Evolutionary conservation across 2,113 vertebrate genomes (phyloP), one percentile per base, ranked within the genome.

Genomic region (Panurus biarmicus): DNA sequence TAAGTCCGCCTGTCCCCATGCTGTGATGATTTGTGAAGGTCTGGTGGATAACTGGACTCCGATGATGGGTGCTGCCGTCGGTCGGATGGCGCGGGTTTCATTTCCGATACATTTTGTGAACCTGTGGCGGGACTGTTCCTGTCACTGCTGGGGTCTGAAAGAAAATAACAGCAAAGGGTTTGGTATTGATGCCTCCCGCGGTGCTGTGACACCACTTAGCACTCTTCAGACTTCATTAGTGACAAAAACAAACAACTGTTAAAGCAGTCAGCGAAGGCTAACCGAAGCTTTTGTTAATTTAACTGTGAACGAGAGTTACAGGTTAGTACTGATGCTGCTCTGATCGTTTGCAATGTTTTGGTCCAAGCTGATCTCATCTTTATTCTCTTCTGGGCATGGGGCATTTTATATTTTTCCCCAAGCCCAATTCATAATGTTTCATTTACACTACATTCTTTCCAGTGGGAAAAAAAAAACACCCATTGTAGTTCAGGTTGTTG

Each of bases 51-150:
- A 98, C 98, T 99, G 98, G 98, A 98, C 98, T 99, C 99, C 97
- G 96, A 98, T 96, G 98, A 97, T 90, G 97, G 97, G 93, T 97
- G 97, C 96, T 98, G 98, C 97, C 98, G 98, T 97, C 98, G 98
- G 95, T 96, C 91, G 6, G 92, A 90, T 87, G 97, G 98, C 91
- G 88, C 64, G 40, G 96, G 56, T 97, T 97, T 99, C 98, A 99
- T 97, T 99, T 99, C 98, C 99, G 98, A 97, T 98, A 99, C 95
- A 98, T 98, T 98, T 99, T 99, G 99, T 98, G 99, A 97, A 98
- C 98, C 97, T 98, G 98, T 53, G 98, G 97, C 77, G 98, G 98
- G 87, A 97, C 97, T 97, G 98, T 96, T 96, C 98, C 98, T 96
- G 98, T 98, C 98, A 98, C 97, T 97, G 98, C 97, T 97, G 98